Evolutionary conservation across 2,888 invertebrate genomes (phyloP).

Genomic region (Sarcophaga caerulescens): DNA sequence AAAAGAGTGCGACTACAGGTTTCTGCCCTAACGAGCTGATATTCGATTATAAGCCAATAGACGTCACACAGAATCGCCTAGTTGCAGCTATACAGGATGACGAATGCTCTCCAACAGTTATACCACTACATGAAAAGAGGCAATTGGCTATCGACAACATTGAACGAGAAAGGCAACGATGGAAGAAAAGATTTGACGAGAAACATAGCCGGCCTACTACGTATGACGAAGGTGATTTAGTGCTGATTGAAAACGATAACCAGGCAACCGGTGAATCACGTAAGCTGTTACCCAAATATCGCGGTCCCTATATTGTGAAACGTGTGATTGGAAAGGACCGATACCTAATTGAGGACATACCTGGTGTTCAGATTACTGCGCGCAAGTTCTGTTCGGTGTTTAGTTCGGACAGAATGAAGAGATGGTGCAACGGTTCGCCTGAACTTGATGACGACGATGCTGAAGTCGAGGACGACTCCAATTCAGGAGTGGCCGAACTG

Average conservation of each 20-base stretch:
- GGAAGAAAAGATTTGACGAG: background rate
- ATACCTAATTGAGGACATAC: conserved; percentile 65
- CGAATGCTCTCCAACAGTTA: background rate
- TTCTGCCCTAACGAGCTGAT: conserved; percentile 48
- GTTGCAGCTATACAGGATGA: conserved; percentile 44
- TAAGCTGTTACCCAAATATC: conserved; percentile 55
- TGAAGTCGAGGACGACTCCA: background rate
- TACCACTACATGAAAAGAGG: conserved; percentile 30
- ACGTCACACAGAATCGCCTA: conserved; percentile 42
- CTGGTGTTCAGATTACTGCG: conserved; percentile 41
- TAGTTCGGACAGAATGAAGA: conserved; percentile 63
- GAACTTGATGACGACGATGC: background rate
- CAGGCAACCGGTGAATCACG: conserved; percentile 63
- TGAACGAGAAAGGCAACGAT: conserved; percentile 21
- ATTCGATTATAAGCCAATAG: conserved; percentile 45
- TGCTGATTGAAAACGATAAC: conserved; percentile 55
- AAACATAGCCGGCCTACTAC: background rate
- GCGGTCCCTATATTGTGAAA: background rate
- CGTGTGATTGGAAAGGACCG: conserved; percentile 60
- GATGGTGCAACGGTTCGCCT: conserved; percentile 41
- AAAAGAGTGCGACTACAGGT: conserved; percentile 26
- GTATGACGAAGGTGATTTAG: conserved; percentile 42
- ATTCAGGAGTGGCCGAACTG: background rate
- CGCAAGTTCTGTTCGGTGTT: conserved; percentile 49
- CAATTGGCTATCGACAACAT: conserved; percentile 27